Evolutionary conservation across 2,888 invertebrate genomes (phyloP).

Genomic region (Eurytoma adleriae): DNA sequence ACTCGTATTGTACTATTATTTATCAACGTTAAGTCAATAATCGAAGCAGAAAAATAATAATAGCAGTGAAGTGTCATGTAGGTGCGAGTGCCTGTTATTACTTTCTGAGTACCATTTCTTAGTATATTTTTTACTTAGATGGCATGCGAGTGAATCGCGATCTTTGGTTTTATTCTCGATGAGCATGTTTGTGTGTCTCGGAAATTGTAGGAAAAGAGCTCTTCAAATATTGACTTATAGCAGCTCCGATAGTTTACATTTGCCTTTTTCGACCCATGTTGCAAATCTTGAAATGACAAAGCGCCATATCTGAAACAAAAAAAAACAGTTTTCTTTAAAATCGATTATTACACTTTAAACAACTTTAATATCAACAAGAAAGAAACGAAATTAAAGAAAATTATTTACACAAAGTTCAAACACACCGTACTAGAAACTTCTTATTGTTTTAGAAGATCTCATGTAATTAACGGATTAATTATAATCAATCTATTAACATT

Average conservation of each 20-base stretch:
- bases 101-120: constrained; percentile 14
- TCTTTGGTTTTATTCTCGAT: constrained; percentile 33
- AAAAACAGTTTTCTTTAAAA: constrained; percentile 24
- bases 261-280: constrained; percentile 82
- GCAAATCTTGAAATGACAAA: constrained; percentile 84
- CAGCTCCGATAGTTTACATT: constrained; percentile 58
- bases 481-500: not conserved
- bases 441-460: too few species aligned
- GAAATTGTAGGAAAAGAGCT: constrained; percentile 47
- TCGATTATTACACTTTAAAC: not conserved
- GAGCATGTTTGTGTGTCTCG: constrained; percentile 25
- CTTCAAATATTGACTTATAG: constrained; percentile 22
- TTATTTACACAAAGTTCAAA: too few species aligned
- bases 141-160: constrained; percentile 17
- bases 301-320: constrained; percentile 79
- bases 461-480: too few species aligned
- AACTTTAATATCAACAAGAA: too few species aligned
- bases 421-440: too few species aligned
- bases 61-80: not conserved
- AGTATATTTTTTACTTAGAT: constrained; percentile 27
- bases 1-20: constrained; percentile 12
- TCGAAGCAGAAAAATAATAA: constrained; percentile 10
- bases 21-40: constrained; percentile 3
- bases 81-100: constrained; percentile 8
- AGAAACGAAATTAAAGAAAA: too few species aligned